Conservation (phyloP, 2,113 vertebrate genomes). For the Podarcis raffonei region DNA sequence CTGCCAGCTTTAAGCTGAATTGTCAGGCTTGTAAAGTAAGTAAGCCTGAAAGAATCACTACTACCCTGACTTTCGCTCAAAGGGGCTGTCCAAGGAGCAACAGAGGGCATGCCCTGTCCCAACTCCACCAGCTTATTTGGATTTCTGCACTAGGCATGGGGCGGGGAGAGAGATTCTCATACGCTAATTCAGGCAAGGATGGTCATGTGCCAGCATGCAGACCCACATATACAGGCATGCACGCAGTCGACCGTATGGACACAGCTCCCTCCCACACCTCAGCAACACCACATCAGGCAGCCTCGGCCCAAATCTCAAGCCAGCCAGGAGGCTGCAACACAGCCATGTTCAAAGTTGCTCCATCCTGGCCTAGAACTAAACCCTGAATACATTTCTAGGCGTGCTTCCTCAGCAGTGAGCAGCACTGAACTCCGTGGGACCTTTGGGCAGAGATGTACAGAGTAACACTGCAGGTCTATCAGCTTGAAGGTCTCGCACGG, state of each 20-base stretch:
- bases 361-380: not conserved
- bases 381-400: not conserved
- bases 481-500: not conserved
- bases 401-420: not conserved
- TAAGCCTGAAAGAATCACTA: too few species aligned
- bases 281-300: too few species aligned
- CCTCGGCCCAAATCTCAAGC: not conserved
- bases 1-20: not conserved
- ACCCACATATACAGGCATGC: not conserved
- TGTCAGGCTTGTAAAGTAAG: not conserved
- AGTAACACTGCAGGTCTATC: not conserved
- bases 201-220: not conserved
- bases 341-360: too few species aligned
- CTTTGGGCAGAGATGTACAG: not conserved
- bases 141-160: too few species aligned
- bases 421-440: too few species aligned
- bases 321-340: not conserved
- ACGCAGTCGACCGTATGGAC: not conserved
- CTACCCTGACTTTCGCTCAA: not conserved
- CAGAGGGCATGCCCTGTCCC: not conserved
- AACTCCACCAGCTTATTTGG: too few species aligned
- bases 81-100: not conserved
- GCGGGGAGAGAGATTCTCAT: not conserved
- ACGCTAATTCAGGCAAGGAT: too few species aligned
- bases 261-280: not conserved